Evolutionary conservation across 2,113 vertebrate genomes (phyloP).

Genomic region (Pristiophorus japonicus): DNA sequence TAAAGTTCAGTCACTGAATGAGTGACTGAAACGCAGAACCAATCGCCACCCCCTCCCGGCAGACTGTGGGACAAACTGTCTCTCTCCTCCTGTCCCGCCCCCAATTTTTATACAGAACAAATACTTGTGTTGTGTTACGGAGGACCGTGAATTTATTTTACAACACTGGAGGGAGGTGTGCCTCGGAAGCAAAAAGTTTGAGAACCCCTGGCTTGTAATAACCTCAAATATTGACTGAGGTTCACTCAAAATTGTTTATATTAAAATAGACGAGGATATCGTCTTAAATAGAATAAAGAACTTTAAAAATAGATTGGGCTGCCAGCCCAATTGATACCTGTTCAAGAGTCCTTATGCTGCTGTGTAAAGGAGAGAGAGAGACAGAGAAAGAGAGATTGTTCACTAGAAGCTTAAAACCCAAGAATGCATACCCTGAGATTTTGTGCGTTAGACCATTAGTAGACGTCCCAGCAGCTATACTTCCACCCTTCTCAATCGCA

Average conservation of each 20-base stretch:
- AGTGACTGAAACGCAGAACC: no score
- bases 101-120: no score
- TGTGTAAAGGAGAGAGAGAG: not conserved
- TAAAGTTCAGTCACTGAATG: no score
- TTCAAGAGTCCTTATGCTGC: not conserved
- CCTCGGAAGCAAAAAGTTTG: no score
- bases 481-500: conserved; percentile 64
- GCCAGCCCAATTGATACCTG: not conserved
- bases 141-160: no score
- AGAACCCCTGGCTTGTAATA: not conserved
- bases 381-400: not conserved
- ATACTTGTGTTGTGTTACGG: no score
- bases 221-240: not conserved
- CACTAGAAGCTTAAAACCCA: not conserved
- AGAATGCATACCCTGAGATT: conserved; percentile 76
- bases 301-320: no score
- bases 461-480: conserved; percentile 75
- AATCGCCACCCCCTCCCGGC: no score
- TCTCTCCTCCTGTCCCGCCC: no score
- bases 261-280: not conserved
- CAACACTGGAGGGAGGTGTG: no score
- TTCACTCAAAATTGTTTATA: not conserved
- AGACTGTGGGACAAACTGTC: no score
- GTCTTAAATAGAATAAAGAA: not conserved
- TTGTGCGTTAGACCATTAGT: conserved; percentile 87